Evolutionary conservation across 2,888 invertebrate genomes (phyloP), one percentile per base, ranked within the genome.

Genomic region (Phytoseiulus persimilis): DNA sequence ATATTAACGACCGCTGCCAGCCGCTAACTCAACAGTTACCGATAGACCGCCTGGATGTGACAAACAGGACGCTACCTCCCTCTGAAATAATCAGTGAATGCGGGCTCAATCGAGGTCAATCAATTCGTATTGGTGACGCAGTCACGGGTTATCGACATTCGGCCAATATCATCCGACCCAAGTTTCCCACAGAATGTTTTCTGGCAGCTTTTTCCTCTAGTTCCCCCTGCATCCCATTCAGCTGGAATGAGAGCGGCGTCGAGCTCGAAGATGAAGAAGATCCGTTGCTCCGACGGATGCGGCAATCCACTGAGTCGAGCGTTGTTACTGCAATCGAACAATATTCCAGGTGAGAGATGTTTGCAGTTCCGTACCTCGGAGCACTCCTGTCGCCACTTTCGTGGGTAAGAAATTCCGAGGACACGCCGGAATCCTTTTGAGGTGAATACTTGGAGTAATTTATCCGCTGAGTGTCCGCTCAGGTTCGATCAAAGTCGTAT

Each of bases 331-430:
- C 14, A 65, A 65, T 2, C 28, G 18, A 65, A 65, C 65, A 65
- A 65, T 65, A 65, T 65, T 87, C 45, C 87, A 87, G 87, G 87
- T 87, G 23, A 87, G n/a, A 23, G 87, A 33, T 32, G 11, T 33
- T 6, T 87, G 87, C 32, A 32, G 39, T 87, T 87, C 87, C 9
- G 39, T 87, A 0, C 28, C 87, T 32, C 87, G 87, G 39, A 87
- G 45, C 32, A 87, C 87, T 28, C 87, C 87, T 1, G 45, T 87
- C 1, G 87, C 87, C 11, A 87, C 32, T 28, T 87, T 87, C n/a
- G 32, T 87, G n/a, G 87, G 87, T 11, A 87, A 87, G n/a, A 87
- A 87, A 33, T 87, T 39, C 87, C 87, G 87, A n/a, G 87, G 87
- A n/a, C 33, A 87, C 32, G 87, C 87, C 9, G 87, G 39, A 33